Evolutionary conservation across 2,113 vertebrate species (phyloP), one percentile per base, ranked within the genome.

Genomic region (Crypturellus undulatus): DNA sequence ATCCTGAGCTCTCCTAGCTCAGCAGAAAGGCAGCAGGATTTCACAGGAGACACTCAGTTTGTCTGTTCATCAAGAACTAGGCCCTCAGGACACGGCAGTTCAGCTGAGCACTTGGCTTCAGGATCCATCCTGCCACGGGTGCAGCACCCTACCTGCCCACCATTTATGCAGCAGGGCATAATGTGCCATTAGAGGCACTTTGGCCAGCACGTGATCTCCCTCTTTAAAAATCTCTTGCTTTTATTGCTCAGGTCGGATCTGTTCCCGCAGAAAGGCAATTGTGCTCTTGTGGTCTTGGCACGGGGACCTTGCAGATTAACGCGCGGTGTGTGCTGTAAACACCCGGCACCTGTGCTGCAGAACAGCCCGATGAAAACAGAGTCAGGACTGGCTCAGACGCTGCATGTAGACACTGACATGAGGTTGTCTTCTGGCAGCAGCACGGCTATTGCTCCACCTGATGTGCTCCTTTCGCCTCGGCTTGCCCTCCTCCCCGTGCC

Each of bases 21-120:
- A 86, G 87, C 68, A 95, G 79, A 83, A 92, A 83, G 79, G 83
- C 79, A 92, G 79, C 38, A 54, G 79, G 80, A 64, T 91, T 92
- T 96, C 78, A 92, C 73, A 92, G 77, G 78, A 18, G 12, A 80
- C 65, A 60, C 65, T 94, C 40, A 14, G n/a, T 84, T 93, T 40
- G 71, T 88, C 89, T 94, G 79, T 76, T 94, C 87, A 87, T 82
- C 89, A 86, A 93, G 85, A 88, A 72, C 83, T 84, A 84, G 25
- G 30, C 83, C 75, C 78, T 56, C 89, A 24, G 22, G 94, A 93
- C 95, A 92, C 82, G 94, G 34, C 56, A 87, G 58, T 70, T 90
- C 78, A 63, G 38, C 79, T 71, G 65, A 96, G 84, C 75, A 83
- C 86, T 96, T 71, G 22, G 68, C 36, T 92, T 77, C 45, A 71